Evolutionary conservation across 2,113 vertebrate species (phyloP).

Genomic region (Sorex araneus): DNA sequence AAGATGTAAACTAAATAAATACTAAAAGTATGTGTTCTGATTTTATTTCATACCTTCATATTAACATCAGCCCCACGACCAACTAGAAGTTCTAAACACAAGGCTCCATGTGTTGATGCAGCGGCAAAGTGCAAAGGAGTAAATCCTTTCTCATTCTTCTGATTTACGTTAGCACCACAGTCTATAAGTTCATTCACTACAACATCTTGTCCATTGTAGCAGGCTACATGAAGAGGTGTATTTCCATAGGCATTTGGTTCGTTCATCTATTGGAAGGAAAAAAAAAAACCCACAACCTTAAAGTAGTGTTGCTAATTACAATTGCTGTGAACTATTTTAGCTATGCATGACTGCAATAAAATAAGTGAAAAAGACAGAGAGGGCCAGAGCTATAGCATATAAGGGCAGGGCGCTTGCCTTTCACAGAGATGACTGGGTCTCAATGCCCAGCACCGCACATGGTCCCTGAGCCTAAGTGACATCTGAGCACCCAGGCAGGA

Average conservation of each 20-base stretch:
- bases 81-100: constrained; percentile 98
- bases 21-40: not conserved
- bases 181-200: constrained; percentile 99
- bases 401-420: too few species aligned
- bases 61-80: constrained; percentile 97
- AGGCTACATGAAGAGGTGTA: constrained; percentile 97
- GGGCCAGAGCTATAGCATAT: too few species aligned
- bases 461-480: too few species aligned
- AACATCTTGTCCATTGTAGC: constrained; percentile 99
- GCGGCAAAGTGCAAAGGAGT: constrained; percentile 98
- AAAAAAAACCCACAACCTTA: not conserved
- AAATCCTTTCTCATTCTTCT: constrained; percentile 98
- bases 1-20: not conserved
- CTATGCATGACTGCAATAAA: not conserved
- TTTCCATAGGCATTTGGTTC: constrained; percentile 98
- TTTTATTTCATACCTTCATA: constrained; percentile 92
- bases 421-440: too few species aligned
- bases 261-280: constrained; percentile 93
- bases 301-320: not conserved
- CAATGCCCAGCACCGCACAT: too few species aligned
- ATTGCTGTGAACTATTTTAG: constrained; percentile 7
- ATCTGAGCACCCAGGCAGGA: too few species aligned
- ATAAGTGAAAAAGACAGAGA: constrained; percentile 5
- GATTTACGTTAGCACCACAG: constrained; percentile 97
- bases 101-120: constrained; percentile 96